Evolutionary conservation across 1,140 invertebrate genomes (phyloP).

Genomic region (Lepidotrigona ventralis): DNA sequence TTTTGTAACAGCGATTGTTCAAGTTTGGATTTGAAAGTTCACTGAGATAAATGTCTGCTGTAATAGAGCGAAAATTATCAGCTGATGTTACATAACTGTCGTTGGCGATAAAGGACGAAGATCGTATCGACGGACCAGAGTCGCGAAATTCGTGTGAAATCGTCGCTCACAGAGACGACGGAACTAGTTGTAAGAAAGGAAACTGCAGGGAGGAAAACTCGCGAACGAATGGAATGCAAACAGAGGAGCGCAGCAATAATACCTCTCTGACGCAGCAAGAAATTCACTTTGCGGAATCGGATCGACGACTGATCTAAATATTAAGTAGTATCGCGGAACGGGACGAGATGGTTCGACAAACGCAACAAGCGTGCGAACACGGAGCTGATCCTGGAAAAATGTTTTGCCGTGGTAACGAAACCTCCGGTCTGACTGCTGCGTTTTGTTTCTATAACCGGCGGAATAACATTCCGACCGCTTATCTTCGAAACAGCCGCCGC

Average conservation of each 20-base stretch:
- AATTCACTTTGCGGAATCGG: background rate
- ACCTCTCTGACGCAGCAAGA: background rate
- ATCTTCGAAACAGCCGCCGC: background rate
- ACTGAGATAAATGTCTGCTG: no score
- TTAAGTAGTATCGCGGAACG: background rate
- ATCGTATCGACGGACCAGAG: no score
- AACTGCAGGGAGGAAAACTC: background rate
- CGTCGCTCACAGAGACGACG: background rate
- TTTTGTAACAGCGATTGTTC: no score
- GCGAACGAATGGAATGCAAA: background rate
- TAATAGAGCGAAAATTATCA: no score
- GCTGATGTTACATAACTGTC: no score
- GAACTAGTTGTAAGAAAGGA: background rate
- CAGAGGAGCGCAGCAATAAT: background rate
- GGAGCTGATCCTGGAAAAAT: slow-evolving; percentile 26
- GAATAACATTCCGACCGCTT: slow-evolving; percentile 31
- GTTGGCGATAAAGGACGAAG: no score
- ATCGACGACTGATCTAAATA: slow-evolving; percentile 17
- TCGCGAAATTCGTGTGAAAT: no score
- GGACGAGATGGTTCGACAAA: no score
- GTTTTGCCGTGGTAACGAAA: slow-evolving; percentile 18
- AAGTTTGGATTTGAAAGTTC: no score
- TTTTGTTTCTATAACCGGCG: slow-evolving; percentile 34
- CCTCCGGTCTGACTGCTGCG: background rate
- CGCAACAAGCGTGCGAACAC: slow-evolving; percentile 18